Conservation (phyloP, 2,797 vertebrate genomes). For the Arrhamphus sclerolepis region DNA sequence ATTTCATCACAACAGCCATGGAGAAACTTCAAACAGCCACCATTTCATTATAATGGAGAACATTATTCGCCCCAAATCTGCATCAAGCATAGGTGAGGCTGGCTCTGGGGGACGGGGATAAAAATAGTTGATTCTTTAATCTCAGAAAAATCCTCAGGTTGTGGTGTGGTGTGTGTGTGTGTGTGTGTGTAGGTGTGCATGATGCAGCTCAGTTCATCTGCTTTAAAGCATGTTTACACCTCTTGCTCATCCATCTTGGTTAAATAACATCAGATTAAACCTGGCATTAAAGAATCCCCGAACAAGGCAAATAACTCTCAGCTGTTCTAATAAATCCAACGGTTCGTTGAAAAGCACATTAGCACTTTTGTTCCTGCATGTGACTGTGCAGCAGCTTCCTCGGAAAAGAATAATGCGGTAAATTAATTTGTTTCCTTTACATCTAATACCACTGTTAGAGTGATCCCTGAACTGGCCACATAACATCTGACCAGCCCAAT, state of each 20-base stretch:
- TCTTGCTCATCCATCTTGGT: constrained; percentile 27
- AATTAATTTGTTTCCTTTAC: no score
- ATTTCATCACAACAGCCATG: constrained; percentile 60
- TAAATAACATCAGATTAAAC: constrained; percentile 29
- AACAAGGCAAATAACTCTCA: constrained; percentile 21
- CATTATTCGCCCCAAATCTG: constrained; percentile 54
- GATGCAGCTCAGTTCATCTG: constrained; percentile 39
- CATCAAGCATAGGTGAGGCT: constrained; percentile 58
- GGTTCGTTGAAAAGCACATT: constrained; percentile 11
- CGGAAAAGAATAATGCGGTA: no score
- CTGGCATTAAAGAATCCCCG: constrained; percentile 19
- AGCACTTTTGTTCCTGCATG: neutral
- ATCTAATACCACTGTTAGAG: no score
- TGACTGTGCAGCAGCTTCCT: neutral
- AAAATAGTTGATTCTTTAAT: constrained; percentile 70
- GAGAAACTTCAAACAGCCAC: constrained; percentile 70
- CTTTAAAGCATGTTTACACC: constrained; percentile 56
- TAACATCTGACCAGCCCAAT: no score
- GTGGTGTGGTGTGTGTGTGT: constrained; percentile 7
- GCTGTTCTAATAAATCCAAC: constrained; percentile 31
- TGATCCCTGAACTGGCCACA: no score
- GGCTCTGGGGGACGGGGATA: constrained; percentile 55
- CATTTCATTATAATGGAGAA: constrained; percentile 65
- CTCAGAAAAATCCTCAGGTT: constrained; percentile 56
- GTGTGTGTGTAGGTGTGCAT: neutral